These are phyloP conservation scores for Zygothrica quintamaculata DNA, from an alignment of 2,888 invertebrate genomes.

Conservation along the genomic window DNA sequence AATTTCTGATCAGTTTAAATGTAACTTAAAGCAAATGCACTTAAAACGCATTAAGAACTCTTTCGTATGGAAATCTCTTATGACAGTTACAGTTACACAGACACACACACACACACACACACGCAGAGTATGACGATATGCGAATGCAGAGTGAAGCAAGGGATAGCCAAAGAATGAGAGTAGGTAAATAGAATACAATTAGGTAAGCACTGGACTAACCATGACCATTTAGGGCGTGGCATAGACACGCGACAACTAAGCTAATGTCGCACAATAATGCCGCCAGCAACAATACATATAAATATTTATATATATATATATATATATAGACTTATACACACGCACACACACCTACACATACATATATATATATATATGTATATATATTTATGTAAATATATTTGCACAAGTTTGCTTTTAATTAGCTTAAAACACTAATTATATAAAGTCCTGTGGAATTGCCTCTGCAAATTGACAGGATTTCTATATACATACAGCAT, in stretches of 20 bases:
- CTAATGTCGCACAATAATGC: constrained; percentile 17
- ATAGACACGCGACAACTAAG: constrained; percentile 15
- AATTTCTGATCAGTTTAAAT: too few species aligned
- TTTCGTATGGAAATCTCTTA: too few species aligned
- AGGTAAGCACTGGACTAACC: constrained; percentile 18
- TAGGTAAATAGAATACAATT: constrained; percentile 25
- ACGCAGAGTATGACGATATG: constrained; percentile 13
- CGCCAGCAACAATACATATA: not conserved
- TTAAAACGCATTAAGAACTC: too few species aligned
- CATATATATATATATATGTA: not conserved
- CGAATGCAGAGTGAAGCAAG: too few species aligned
- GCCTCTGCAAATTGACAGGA: constrained; percentile 1
- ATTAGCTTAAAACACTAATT: constrained; percentile 42
- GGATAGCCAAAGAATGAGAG: not conserved
- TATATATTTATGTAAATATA: not conserved
- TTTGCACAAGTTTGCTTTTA: constrained; percentile 30
- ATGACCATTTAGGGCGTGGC: constrained; percentile 35
- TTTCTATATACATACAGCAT: too few species aligned
- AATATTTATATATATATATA: not conserved
- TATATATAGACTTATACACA: too few species aligned
- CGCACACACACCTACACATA: not conserved
- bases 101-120: constrained; percentile 1
- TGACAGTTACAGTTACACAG: not conserved
- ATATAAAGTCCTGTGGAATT: not conserved
- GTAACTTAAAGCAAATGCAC: too few species aligned